Evolutionary conservation across 2,888 invertebrate genomes (phyloP), one percentile per base, ranked within the genome.

Genomic region (Palloptera scutellata): DNA sequence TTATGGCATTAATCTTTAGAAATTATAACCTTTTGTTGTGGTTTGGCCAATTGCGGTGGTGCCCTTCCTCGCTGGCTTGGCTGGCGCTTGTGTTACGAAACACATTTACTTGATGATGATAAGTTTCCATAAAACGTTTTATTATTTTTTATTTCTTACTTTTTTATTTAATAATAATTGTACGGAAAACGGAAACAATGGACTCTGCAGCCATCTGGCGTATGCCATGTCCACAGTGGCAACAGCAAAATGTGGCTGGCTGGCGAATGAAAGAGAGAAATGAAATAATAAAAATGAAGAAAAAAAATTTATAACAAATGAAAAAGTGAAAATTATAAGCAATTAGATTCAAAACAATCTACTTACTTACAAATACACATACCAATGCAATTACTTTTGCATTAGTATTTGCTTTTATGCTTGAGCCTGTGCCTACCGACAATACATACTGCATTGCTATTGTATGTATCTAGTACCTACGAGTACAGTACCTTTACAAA

Each of bases 171-270:
- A 77, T 79, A 79, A 79, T 78, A 79, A 79, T 78, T 79, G 77
- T 79, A 77, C 78, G 77, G 77, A 78, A 78, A 78, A 79, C 79
- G 79, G 79, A 78, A 78, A 78, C 79, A 78, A 78, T 78, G 77
- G 77, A 79, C 76, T 79, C 79, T 78, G 77, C 75, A 78, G 43
- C 59, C 59, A 59, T 20, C 53, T 69, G 69, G 68, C 19, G 53
- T 19, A n/a, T 53, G 53, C 11, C 53, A 53, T 53, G 48, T n/a
- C n/a, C 30, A 30, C 48, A 48, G 48, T n/a, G 48, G n/a, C 48
- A 48, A 48, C 48, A 11, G 2, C 30, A 30, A 6, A 30, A 30
- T 30, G 30, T 30, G 30, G n/a, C n/a, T n/a, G n/a, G n/a, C n/a
- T n/a, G n/a, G 48, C 48, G 48, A 15, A 48, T 48, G 48, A n/a